Conservation (phyloP, 2,113 vertebrate genomes). For the Melanerpes formicivorus region DNA sequence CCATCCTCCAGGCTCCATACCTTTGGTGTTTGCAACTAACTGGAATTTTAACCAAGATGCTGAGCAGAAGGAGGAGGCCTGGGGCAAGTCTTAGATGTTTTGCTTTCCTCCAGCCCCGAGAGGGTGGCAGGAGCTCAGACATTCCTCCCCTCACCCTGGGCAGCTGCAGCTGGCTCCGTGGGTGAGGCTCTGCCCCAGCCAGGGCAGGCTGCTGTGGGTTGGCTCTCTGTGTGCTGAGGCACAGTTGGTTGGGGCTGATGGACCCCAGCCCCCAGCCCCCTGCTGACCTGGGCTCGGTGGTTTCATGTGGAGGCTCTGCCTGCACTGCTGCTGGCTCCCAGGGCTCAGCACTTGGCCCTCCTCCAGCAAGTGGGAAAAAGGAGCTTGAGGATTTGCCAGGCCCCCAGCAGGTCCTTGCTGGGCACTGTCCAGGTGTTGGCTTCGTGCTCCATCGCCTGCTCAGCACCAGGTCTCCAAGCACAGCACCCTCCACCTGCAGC, state of each 20-base stretch:
- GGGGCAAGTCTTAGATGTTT: neutral
- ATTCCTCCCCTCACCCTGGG: neutral
- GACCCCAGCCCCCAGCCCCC: neutral
- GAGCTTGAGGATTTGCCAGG: fast-evolving
- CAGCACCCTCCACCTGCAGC: fast-evolving
- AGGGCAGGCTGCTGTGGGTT: neutral
- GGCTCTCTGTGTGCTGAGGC: neutral
- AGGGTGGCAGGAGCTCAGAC: neutral
- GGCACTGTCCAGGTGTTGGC: fast-evolving
- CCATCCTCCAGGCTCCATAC: slow-evolving; percentile 55
- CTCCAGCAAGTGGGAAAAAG: fast-evolving
- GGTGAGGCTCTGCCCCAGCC: neutral
- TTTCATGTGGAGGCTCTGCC: fast-evolving
- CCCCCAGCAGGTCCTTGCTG: fast-evolving
- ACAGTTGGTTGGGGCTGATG: neutral
- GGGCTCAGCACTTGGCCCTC: neutral
- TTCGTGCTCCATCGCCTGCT: fast-evolving
- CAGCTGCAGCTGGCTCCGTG: neutral
- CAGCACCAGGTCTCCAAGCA: neutral
- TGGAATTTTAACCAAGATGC: slow-evolving; percentile 46
- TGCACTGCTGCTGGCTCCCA: fast-evolving
- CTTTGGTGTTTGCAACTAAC: slow-evolving; percentile 64
- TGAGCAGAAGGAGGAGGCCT: neutral
- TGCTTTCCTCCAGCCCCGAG: neutral
- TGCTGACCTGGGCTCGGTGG: neutral